Evolutionary conservation across 1,140 invertebrate species (phyloP).

Genomic region (Halesus radiatus): DNA sequence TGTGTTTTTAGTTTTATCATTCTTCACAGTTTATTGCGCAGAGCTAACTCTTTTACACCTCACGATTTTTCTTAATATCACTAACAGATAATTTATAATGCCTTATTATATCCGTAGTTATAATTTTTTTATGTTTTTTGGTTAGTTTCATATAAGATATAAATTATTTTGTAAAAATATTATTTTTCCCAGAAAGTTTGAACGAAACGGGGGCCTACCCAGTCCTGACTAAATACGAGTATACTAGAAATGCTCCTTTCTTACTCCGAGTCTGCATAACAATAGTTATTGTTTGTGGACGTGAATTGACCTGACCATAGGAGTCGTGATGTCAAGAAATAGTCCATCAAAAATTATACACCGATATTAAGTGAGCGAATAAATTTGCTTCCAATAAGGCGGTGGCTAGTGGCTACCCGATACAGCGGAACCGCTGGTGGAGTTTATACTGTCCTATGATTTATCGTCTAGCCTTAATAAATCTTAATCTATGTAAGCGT

Average conservation of each 20-base stretch:
- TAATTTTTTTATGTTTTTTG: too few species aligned
- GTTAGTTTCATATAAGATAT: too few species aligned
- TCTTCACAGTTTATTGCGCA: too few species aligned
- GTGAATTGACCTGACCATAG: constrained; percentile 39
- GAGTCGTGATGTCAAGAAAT: constrained; percentile 45
- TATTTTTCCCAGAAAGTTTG: too few species aligned
- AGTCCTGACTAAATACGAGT: neutral
- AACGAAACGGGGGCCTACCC: too few species aligned
- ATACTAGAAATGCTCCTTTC: constrained; percentile 1
- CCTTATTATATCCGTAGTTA: too few species aligned
- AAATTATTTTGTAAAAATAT: too few species aligned
- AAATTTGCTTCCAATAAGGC: constrained; percentile 31
- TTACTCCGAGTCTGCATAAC: constrained; percentile 23
- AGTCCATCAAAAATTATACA: constrained; percentile 40
- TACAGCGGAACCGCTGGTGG: neutral
- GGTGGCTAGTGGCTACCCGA: neutral
- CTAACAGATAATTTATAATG: too few species aligned
- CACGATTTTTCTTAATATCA: too few species aligned
- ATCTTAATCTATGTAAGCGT: neutral
- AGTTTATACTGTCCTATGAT: constrained; percentile 8
- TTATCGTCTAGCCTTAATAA: neutral
- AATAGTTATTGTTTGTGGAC: constrained; percentile 39
- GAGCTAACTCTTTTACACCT: too few species aligned
- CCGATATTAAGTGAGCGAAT: constrained; percentile 32
- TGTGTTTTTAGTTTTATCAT: too few species aligned